Base-by-base conservation (phyloP, 2,113 vertebrate species). In the Hucho hucho region DNA sequence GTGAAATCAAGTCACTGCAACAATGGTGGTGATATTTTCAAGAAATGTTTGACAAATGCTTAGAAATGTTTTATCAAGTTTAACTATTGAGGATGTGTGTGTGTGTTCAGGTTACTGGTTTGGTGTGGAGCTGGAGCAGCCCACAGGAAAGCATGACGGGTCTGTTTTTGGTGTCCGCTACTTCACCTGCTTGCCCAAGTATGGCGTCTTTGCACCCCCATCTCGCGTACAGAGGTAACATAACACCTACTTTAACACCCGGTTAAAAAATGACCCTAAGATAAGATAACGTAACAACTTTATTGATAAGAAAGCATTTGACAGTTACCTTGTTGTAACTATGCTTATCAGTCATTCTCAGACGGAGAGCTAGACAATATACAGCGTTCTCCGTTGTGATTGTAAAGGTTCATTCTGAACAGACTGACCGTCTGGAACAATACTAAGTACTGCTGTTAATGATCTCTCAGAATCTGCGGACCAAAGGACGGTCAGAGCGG, bases 161-260 rank as follows among this genome's bases (percentile, higher is more conserved):
- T 96, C 95, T 0, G 96, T 97, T 79, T 97, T 97, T 0, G 96
- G 96, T 1, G 95, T 97, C 22, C 95, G 96, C 14, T 97, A 97
- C 84, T 97, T 96, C 84, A 95, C 88, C 79, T 97, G 96, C 56
- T 88, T 95, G 63, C 94, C 95, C 0, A 93, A 92, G 81, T 95
- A 97, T 7, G 96, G 96, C 9, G 96, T 97, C 74, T 97, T 97
- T 86, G 96, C 96, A 1, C 96, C 96, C 2, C 95, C 95, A 4
- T 97, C 96, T 18, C 93, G 96, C 0, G 95, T 97, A 71, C 95
- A 97, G 89, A 96, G 95, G 96, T 97, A 71, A 86, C 75, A 4
- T 1, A 18, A 14, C 29, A 18, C 28, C 24, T 18, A n/a, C 4
- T 47, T 28, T 43, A 43, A 43, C 37, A 43, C 37, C 37, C 11